phyloP scores from a whole-genome alignment of 2,113 vertebrate species.

The Beaufortia kweichowensis region DNA sequence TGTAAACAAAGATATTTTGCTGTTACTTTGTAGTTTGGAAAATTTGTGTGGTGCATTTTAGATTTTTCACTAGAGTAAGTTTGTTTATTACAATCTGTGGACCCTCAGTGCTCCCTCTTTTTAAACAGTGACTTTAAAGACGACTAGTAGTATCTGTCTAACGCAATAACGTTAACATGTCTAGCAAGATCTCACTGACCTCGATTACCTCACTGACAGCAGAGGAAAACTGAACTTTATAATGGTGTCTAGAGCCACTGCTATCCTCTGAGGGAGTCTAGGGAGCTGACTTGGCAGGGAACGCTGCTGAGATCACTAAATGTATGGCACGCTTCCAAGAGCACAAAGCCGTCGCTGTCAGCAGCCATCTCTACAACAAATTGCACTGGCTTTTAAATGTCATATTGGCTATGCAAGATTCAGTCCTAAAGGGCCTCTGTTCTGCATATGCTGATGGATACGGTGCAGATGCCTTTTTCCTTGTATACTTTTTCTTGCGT shows the following conservation, averaged over 20 bases:
- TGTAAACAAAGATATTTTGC: too few relatives aligned
- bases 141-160: background rate
- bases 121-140: background rate
- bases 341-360: conserved; percentile 20
- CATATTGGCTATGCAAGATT: conserved; percentile 21
- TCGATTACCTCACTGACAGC: conserved; percentile 22
- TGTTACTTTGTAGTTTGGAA: too few relatives aligned
- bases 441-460: background rate
- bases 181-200: background rate
- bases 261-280: conserved; percentile 3
- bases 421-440: background rate
- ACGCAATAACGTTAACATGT: background rate
- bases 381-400: conserved; percentile 7
- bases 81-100: background rate
- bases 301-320: conserved; percentile 28
- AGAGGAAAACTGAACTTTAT: conserved; percentile 18
- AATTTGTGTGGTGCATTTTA: too few relatives aligned
- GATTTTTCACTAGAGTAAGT: too few relatives aligned
- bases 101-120: background rate
- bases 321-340: conserved; percentile 24
- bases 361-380: conserved; percentile 19
- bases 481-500: background rate
- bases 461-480: background rate
- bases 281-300: conserved; percentile 35
- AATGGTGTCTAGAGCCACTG: background rate